Evolutionary conservation across 2,888 invertebrate genomes (phyloP).

Genomic region (Slavum lentiscoides): DNA sequence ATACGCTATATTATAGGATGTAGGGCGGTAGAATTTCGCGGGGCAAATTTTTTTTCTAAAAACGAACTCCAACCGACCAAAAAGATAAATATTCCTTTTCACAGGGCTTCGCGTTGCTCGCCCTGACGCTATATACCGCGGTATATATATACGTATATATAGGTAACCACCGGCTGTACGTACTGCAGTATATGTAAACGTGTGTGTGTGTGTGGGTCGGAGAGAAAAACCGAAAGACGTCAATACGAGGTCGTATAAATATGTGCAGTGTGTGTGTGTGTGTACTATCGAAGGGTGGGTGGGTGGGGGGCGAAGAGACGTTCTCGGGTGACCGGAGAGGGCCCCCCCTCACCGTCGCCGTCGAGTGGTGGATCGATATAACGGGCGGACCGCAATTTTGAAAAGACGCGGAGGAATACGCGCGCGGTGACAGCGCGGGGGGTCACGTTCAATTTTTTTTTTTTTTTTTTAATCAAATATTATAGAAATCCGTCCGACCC

Average conservation of each 20-base stretch:
- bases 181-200: no score
- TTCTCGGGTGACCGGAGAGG: not conserved
- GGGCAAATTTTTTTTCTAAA: no score
- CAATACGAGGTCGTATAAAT: conserved; percentile 52
- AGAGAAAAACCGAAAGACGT: conserved; percentile 51
- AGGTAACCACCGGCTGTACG: no score
- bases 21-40: no score
- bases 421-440: not conserved
- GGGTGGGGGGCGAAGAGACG: not conserved
- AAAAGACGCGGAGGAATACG: conserved; percentile 17
- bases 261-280: conserved; percentile 2
- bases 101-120: no score
- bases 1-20: no score
- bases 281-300: not conserved
- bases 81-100: no score
- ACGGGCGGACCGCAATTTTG: conserved; percentile 49
- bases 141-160: no score
- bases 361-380: conserved; percentile 39
- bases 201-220: not conserved
- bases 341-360: conserved; percentile 9
- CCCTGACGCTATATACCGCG: no score
- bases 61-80: no score
- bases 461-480: conserved; percentile 46
- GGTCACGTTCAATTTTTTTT: conserved; percentile 45
- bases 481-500: conserved; percentile 37